phyloP scores from a whole-genome alignment of 1,140 invertebrate genomes.

The Luehdorfia chinensis region DNA sequence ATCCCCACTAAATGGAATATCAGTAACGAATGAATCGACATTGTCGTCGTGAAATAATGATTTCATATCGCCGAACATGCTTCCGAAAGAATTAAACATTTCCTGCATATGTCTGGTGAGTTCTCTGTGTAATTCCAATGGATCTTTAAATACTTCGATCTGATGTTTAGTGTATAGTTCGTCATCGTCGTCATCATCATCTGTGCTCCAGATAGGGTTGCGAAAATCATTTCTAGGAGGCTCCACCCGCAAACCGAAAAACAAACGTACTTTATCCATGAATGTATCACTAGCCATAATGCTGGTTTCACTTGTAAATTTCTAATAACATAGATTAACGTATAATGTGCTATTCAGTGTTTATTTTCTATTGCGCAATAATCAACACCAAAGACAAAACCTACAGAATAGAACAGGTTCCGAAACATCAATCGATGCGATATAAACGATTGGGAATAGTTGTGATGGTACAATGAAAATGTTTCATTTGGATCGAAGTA shows the following conservation, averaged over 20 bases:
- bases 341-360: background rate
- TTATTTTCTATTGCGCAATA: slow-evolving; percentile 60
- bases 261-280: slow-evolving; percentile 53
- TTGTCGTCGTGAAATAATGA: slow-evolving; percentile 49
- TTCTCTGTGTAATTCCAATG: slow-evolving; percentile 48
- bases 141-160: slow-evolving; percentile 38
- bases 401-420: too few relatives aligned
- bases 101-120: slow-evolving; percentile 56
- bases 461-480: too few relatives aligned
- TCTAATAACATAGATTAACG: background rate
- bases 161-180: slow-evolving; percentile 52
- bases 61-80: slow-evolving; percentile 55
- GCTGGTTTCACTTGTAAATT: slow-evolving; percentile 15
- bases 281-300: slow-evolving; percentile 43
- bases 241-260: slow-evolving; percentile 50
- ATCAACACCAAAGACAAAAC: slow-evolving; percentile 46
- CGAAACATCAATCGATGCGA: too few relatives aligned
- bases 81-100: slow-evolving; percentile 57
- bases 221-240: slow-evolving; percentile 63
- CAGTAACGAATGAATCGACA: slow-evolving; percentile 29
- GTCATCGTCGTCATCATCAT: slow-evolving; percentile 64
- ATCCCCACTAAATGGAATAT: slow-evolving; percentile 25
- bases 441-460: too few relatives aligned
- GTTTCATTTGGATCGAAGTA: too few relatives aligned
- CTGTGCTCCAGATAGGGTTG: slow-evolving; percentile 66